phyloP scores from a whole-genome alignment of 37 sponge, comb jelly and placozoan species.

The Chondrilla cf. caribensis region DNA sequence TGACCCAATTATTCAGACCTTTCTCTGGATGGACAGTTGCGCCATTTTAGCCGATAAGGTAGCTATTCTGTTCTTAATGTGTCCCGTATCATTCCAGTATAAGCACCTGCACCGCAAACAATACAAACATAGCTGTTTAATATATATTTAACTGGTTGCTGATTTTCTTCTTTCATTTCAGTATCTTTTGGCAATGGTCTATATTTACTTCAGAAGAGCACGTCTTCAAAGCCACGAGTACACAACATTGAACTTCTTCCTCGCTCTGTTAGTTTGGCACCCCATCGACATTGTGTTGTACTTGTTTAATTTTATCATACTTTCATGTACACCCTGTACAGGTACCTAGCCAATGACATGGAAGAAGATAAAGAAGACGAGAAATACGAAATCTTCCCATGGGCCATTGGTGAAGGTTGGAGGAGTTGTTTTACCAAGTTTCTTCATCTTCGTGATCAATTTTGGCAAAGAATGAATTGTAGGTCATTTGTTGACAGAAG shows the following conservation, averaged over 20 bases:
- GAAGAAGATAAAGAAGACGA: slow-evolving; percentile 90
- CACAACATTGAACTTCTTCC: slow-evolving; percentile 64
- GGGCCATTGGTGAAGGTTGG: slow-evolving; percentile 79
- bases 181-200: slow-evolving; percentile 89
- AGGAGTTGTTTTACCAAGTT: slow-evolving; percentile 49
- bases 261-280: slow-evolving; percentile 55
- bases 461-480: slow-evolving; percentile 79
- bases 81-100: no score
- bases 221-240: slow-evolving; percentile 47
- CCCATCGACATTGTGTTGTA: no score
- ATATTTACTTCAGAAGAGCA: slow-evolving; percentile 83
- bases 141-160: no score
- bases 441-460: slow-evolving; percentile 50
- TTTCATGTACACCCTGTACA: no score
- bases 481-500: slow-evolving; percentile 71
- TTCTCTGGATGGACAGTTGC: slow-evolving; percentile 82
- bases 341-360: slow-evolving; percentile 81
- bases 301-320: no score
- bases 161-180: slow-evolving; percentile 18
- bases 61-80: no score
- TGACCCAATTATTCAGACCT: slow-evolving; percentile 67
- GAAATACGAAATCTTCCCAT: slow-evolving; percentile 83
- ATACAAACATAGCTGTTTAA: no score
- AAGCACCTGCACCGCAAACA: no score
- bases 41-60: slow-evolving; percentile 71